Base-by-base conservation (phyloP, 2,113 vertebrate genomes). In the Varanus salvator region DNA sequence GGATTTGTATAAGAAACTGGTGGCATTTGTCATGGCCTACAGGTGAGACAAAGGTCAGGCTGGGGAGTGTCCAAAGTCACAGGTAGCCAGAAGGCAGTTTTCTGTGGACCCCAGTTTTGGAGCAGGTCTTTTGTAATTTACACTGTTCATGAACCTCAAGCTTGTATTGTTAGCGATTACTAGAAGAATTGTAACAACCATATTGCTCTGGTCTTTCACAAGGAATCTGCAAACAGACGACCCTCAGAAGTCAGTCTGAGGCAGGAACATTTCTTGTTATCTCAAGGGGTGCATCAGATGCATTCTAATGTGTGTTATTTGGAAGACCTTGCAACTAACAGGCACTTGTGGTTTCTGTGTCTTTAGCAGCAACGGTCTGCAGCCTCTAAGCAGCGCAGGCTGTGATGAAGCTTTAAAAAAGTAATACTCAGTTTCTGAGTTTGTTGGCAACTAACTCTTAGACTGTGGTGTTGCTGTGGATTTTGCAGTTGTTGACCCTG, bases 11-110 rank as follows among this genome's bases (percentile, higher is more conserved):
- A 98, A 94, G 76, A 95, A 97, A 83, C 97, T 99, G 23, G 99
- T 99, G 93, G 99, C 99, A 6, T 98, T 99, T 72, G 98, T 99
- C 92, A 99, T 99, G 99, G 98, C 99, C 31, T 99, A 99, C 94
- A 99, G 99, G 99, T 98, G 86, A 96, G 97, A 25, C 27, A 50
- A 0, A 4, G 38, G 25, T 34, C n/a, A 19, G 19, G 50, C 21
- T 64, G 8, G 31, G 54, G 15, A n/a, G 34, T 25, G 4, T 9
- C 6, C 29, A 21, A 60, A 23, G 48, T 31, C 50, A 31, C 31
- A 7, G 72, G n/a, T 12, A 6, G 12, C 9, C 15, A 74, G 72
- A 15, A 17, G 17, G 72, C 34, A 5, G 19, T 19, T 64, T 64
- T 64, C 17, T 64, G 5, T 44, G 38, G 38, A 44, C 3, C 38